Base-by-base conservation (phyloP, 2,797 vertebrate species). In the Labroides dimidiatus region DNA sequence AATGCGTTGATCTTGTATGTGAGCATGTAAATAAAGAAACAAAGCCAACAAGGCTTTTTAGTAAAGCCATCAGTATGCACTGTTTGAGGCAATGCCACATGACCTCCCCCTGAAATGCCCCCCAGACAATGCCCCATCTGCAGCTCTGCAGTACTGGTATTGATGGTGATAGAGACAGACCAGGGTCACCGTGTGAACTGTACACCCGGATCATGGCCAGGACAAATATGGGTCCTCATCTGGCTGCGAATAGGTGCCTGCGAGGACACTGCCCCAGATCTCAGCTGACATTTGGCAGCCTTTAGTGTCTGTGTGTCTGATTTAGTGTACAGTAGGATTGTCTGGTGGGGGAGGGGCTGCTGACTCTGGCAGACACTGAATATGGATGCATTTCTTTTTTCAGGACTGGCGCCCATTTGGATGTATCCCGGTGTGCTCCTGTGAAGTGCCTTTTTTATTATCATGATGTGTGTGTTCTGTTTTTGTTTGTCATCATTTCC, bases 181-280 rank as follows among this genome's bases (percentile, higher is more conserved):
- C 45, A 23, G 60, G 87, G 87, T 94, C 84, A 70, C 91, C 70
- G 79, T 93, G 88, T 87, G 64, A 93, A 93, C 91, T 79, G 64
- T 78, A 70, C 64, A 74, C 84, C 80, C 58, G 1, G 13, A 49
- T 49, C 21, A 14, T 24, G 42, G 64, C 72, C 80, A 69, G 83
- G 48, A 49, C 23, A 24, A 49, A 85, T 84, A 16, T 47, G 56
- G 84, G 75, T 84, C 78, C 86, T 90, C 89, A 91, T 90, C 87
- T 91, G 91, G 84, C 74, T 52, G 59, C 21, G 45, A 63, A 71
- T 24, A 48, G 82, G 55, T 75, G 30, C 87, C 88, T 87, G 81
- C 27, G 72, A 85, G 78, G 77, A 86, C 78, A 75, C 51, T 87
- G 88, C 51, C 83, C 84, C 58, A 91, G 78, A 90, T 90, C 79